Conservation (phyloP, 1,140 invertebrate species). For the Rhizoglyphus robini region DNA sequence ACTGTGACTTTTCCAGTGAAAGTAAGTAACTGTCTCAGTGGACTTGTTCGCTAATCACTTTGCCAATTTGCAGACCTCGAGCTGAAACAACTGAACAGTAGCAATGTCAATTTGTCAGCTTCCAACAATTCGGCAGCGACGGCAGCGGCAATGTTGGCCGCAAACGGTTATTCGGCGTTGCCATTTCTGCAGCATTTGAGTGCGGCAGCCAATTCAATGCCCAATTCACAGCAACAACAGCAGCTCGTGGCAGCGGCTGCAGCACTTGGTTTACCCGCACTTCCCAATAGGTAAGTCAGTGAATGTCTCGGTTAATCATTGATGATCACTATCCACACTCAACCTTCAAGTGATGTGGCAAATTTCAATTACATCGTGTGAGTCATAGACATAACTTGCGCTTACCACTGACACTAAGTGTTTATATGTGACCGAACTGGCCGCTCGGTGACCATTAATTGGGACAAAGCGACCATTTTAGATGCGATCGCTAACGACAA, state of each 20-base stretch:
- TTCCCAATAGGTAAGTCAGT: slow-evolving; percentile 16
- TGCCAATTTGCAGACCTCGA: slow-evolving; percentile 18
- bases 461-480: too few species aligned
- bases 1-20: slow-evolving; percentile 20
- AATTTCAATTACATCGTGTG: slow-evolving; percentile 6
- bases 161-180: slow-evolving; percentile 23
- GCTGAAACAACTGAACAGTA: slow-evolving; percentile 14
- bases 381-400: neutral
- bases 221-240: slow-evolving; percentile 18
- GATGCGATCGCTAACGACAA: too few species aligned
- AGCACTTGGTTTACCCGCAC: slow-evolving; percentile 20
- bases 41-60: neutral
- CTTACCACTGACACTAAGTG: neutral
- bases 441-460: too few species aligned
- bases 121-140: neutral
- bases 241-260: slow-evolving; percentile 23
- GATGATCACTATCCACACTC: neutral
- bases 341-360: neutral
- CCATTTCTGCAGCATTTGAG: slow-evolving; percentile 23
- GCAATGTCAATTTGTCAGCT: slow-evolving; percentile 8
- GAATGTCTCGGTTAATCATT: neutral
- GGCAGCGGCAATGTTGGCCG: slow-evolving; percentile 22
- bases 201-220: slow-evolving; percentile 1
- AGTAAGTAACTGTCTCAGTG: slow-evolving; percentile 13
- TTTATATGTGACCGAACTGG: too few species aligned